Percentiles rank a stretch among this genome's conserved stretches.
phyloP scores from a whole-genome alignment of 2,113 vertebrate species.

The Coptodon rendalli region DNA sequence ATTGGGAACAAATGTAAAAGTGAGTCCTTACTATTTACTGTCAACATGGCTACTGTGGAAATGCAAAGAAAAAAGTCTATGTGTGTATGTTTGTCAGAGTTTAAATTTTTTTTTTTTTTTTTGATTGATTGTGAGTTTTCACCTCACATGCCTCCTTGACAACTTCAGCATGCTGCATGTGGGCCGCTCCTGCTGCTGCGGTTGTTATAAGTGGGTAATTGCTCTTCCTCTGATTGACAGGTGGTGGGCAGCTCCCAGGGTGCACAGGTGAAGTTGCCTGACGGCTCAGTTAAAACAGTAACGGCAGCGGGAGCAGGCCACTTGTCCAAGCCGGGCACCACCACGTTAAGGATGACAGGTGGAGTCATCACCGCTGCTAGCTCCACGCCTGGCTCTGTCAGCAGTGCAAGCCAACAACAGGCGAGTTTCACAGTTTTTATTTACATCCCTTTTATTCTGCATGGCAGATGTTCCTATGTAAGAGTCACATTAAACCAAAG shows the following conservation, averaged over 20 bases:
- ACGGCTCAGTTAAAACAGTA: constrained; percentile 84
- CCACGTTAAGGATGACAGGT: constrained; percentile 87
- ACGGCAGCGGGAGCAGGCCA: constrained; percentile 74
- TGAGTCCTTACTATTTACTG: neutral
- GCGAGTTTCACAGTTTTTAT: constrained; percentile 3
- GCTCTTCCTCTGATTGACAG: constrained; percentile 53
- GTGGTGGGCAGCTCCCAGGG: constrained; percentile 80
- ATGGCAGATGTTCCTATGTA: neutral
- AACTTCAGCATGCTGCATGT: neutral
- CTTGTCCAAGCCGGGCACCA: constrained; percentile 90
- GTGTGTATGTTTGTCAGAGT: neutral
- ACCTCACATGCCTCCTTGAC: neutral
- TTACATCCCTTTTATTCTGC: neutral
- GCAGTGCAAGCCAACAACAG: constrained; percentile 66
- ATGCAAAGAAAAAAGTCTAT: neutral
- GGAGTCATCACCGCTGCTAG: constrained; percentile 87
- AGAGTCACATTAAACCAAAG: neutral
- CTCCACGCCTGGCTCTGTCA: constrained; percentile 72
- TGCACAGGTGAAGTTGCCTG: constrained; percentile 88
- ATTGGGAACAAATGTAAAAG: neutral
- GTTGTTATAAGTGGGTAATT: neutral
- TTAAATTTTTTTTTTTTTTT: neutral
- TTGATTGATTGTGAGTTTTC: neutral
- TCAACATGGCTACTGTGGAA: neutral
- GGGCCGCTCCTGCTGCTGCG: neutral